These are phyloP conservation scores for Halictus quadricinctus DNA, from an alignment of 2,888 invertebrate genomes.

Conservation along the genomic window DNA sequence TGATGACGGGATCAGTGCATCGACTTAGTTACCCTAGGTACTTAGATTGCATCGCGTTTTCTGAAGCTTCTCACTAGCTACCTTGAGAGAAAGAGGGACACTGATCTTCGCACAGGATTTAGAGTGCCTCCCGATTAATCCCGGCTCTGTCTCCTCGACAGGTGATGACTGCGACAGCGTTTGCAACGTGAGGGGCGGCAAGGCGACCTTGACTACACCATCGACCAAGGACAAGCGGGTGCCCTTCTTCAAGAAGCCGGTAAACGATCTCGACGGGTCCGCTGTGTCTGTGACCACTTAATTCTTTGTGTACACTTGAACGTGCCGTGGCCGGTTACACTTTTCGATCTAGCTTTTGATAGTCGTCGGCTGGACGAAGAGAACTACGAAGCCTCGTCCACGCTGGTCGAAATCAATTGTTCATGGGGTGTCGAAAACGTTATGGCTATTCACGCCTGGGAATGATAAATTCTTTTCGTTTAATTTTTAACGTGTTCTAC, in stretches of 20 bases:
- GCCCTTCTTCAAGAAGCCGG: conserved; percentile 97
- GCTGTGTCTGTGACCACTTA: conserved; percentile 31
- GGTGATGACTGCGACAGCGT: conserved; percentile 97
- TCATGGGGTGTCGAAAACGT: background rate
- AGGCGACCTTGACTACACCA: conserved; percentile 91
- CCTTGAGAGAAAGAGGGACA: conserved; percentile 69
- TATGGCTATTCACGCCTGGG: background rate
- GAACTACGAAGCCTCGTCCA: conserved; percentile 12
- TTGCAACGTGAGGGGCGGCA: conserved; percentile 90
- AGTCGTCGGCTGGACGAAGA: conserved; percentile 18
- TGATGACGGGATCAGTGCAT: conserved; percentile 52
- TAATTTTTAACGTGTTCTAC: background rate
- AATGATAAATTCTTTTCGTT: background rate
- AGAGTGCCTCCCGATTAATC: conserved; percentile 21
- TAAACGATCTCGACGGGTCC: conserved; percentile 71
- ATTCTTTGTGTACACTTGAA: conserved; percentile 24
- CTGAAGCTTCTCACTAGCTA: conserved; percentile 62
- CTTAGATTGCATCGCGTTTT: conserved; percentile 58
- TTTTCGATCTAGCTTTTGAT: conserved; percentile 37
- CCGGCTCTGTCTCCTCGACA: conserved; percentile 75
- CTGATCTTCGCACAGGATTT: conserved; percentile 32
- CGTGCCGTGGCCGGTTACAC: conserved; percentile 43
- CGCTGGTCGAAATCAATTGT: background rate
- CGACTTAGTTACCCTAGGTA: conserved; percentile 51
- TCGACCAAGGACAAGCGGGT: conserved; percentile 98